phyloP scores from a whole-genome alignment of 53 echinoderm and acorn worm genomes.

The Mesocentrotus franciscanus region DNA sequence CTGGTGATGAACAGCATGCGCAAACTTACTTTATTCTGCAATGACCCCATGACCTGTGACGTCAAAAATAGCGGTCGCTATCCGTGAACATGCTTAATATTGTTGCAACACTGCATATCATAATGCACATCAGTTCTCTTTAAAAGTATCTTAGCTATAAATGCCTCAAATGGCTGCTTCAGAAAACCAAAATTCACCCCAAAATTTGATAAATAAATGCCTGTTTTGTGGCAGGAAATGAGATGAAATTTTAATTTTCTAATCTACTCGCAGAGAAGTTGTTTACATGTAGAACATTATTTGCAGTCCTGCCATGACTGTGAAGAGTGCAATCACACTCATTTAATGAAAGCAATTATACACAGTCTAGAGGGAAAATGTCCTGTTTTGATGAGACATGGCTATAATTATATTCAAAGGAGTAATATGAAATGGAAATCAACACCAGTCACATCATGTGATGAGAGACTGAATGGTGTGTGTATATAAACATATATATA shows the following conservation, averaged over 20 bases:
- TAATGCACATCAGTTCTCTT: not conserved
- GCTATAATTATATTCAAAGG: not conserved
- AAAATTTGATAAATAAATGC: not conserved
- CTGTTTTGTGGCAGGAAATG: not conserved
- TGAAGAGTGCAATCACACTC: conserved; percentile 14
- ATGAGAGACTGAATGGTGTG: not conserved
- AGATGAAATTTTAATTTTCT: conserved; percentile 2
- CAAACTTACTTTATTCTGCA: no score
- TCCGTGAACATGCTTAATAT: no score
- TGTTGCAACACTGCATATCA: not conserved
- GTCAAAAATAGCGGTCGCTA: no score
- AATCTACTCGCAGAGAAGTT: not conserved
- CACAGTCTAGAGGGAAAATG: not conserved
- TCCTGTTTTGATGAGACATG: not conserved
- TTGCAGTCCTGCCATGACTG: conserved; percentile 10
- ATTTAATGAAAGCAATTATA: conserved; percentile 24
- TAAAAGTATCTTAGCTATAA: conserved; percentile 4
- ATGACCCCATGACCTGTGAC: no score
- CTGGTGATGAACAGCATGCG: no score
- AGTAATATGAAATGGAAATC: not conserved
- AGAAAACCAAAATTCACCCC: not conserved
- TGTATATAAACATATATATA: no score
- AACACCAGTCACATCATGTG: not conserved
- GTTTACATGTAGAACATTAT: not conserved
- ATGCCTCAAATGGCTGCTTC: not conserved